Evolutionary conservation across 2,113 vertebrate genomes (phyloP), one percentile per base, ranked within the genome.

Genomic region (Calidris pugnax): DNA sequence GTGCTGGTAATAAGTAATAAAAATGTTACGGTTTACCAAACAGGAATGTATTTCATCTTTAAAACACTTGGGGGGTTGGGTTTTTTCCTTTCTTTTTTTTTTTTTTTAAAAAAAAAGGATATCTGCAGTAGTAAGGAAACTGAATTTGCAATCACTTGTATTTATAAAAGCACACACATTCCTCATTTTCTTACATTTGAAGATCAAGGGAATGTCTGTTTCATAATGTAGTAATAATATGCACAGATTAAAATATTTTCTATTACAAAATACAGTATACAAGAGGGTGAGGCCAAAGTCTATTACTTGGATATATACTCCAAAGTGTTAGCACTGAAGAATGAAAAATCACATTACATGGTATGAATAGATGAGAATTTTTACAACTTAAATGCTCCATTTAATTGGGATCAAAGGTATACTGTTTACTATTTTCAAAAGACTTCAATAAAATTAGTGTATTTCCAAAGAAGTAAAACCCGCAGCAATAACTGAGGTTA

Each of bases 181-280:
- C 95, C 94, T 95, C 73, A 48, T 86, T 97, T 96, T 97, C 95
- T 96, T 96, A 95, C 92, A 92, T 86, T 55, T 93, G 96, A 95
- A 92, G 95, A 97, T 91, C 76, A 93, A 78, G 83, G 80, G 92
- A 98, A 90, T 93, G 84, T 97, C 62, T 75, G 66, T 85, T 96
- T 92, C 95, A 96, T 94, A 97, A 87, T 88, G 94, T 47, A 63
- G 81, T 93, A 95, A 95, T 95, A 95, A 97, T 89, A 98, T 91
- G 67, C 95, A 86, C 94, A 83, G 88, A 95, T 98, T 89, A 96
- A 98, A 98, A 97, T 96, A 96, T 92, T 63, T 91, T 95, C 92
- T 98, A 90, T 96, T 97, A 97, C 84, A 97, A 97, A 98, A 97
- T 97, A 95, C 83, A 92, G 81, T 96, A 96, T 92, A 96, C 92